A percentile compares a stretch with the other conserved stretches of the same genome.
These are phyloP conservation scores for Pangasius mekongensis DNA, from an alignment of 2,797 vertebrate species.

Conservation along the genomic window DNA sequence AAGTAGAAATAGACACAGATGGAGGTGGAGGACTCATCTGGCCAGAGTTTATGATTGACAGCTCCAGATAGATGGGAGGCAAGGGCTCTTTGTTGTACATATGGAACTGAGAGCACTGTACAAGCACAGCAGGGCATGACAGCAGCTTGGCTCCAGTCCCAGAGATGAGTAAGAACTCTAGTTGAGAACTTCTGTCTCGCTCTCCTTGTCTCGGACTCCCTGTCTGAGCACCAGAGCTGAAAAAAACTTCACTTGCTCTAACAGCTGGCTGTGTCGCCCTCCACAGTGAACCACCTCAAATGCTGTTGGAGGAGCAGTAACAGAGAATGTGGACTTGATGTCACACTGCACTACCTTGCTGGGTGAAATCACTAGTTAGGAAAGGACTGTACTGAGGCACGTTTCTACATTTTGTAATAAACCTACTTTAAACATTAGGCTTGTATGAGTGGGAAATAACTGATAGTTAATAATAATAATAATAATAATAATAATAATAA, in stretches of 20 bases:
- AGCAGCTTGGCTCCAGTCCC: conserved; percentile 59
- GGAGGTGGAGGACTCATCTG: conserved; percentile 28
- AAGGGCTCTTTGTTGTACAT: conserved; percentile 42
- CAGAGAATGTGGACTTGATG: neutral
- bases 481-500: neutral
- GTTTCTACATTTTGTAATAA: neutral
- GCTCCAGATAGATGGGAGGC: conserved; percentile 39
- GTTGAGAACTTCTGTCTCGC: conserved; percentile 68
- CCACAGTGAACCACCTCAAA: conserved; percentile 21
- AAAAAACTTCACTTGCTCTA: conserved; percentile 44
- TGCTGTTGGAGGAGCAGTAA: neutral
- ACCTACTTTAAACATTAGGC: neutral
- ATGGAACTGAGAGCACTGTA: conserved; percentile 16
- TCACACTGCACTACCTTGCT: neutral
- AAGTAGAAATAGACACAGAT: conserved; percentile 30
- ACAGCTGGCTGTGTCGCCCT: conserved; percentile 40
- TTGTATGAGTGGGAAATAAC: neutral
- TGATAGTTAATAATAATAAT: neutral
- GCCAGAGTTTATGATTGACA: conserved; percentile 47
- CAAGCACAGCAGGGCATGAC: conserved; percentile 44
- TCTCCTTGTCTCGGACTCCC: conserved; percentile 53
- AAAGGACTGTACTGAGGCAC: neutral
- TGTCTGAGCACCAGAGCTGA: conserved; percentile 55
- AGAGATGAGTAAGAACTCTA: conserved; percentile 70
- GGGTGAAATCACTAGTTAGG: neutral